These are phyloP conservation scores for Oceanodroma leucorhoa DNA, from an alignment of 2,797 vertebrate species.

Conservation along the genomic window DNA sequence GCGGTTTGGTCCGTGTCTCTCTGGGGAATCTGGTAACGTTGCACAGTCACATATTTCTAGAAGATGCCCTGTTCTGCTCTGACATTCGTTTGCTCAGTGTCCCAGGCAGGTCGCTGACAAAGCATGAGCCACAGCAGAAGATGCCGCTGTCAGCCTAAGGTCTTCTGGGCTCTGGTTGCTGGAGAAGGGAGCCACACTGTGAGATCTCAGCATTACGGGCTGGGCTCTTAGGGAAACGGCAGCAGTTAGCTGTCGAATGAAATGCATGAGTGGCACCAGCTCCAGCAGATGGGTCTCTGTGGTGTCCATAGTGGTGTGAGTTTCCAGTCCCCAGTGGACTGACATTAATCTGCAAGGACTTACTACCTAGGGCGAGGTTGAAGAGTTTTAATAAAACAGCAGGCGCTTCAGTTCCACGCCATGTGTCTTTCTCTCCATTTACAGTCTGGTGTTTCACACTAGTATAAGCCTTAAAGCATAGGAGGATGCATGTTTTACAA, in stretches of 20 bases:
- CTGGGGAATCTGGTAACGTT: not conserved
- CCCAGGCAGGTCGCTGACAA: rapidly evolving
- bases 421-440: not conserved
- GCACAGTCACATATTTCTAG: not conserved
- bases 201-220: rapidly evolving
- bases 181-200: not conserved
- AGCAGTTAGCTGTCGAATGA: not conserved
- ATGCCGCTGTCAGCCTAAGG: not conserved
- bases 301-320: not conserved
- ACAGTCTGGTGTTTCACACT: not conserved
- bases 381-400: constrained; percentile 1
- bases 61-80: not conserved
- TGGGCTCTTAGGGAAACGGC: not conserved
- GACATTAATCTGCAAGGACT: constrained; percentile 6
- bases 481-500: not conserved
- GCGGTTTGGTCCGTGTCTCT: rapidly evolving
- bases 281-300: constrained; percentile 20
- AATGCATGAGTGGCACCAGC: not conserved
- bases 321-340: not conserved
- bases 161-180: not conserved
- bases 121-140: not conserved
- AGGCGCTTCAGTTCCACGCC: not conserved
- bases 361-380: not conserved
- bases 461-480: not conserved
- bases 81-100: not conserved